These are phyloP conservation scores for Solea senegalensis DNA, from an alignment of 2,113 vertebrate genomes.

Conservation along the genomic window DNA sequence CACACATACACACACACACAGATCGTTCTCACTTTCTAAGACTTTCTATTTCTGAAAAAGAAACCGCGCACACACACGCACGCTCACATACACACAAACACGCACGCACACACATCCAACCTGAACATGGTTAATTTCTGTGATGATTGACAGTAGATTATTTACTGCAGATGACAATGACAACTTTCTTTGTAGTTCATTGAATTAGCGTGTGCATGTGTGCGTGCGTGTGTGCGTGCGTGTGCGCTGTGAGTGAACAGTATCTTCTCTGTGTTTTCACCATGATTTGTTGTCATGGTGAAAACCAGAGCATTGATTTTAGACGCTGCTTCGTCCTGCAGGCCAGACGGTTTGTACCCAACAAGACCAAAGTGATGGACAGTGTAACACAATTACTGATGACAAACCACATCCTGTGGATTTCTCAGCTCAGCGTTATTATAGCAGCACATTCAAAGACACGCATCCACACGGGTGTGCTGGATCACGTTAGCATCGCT, in stretches of 20 bases:
- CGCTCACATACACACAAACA: no score
- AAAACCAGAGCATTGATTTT: constrained; percentile 65
- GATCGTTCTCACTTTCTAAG: no score
- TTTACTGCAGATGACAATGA: no score
- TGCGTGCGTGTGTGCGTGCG: background rate
- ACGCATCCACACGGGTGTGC: constrained; percentile 5
- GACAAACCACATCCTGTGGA: constrained; percentile 56
- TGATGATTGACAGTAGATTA: no score
- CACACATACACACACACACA: no score
- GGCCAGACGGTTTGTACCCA: constrained; percentile 57
- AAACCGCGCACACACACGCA: no score
- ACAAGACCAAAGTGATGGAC: constrained; percentile 69
- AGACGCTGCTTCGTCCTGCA: constrained; percentile 56
- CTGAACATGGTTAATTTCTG: no score
- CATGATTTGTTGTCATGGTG: constrained; percentile 30
- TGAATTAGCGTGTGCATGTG: background rate
- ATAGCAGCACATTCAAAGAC: background rate
- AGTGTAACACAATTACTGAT: constrained; percentile 68
- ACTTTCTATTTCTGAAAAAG: no score
- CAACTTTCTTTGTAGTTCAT: no score
- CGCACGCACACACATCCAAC: no score
- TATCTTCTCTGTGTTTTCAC: constrained; percentile 2
- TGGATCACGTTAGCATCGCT: constrained; percentile 47
- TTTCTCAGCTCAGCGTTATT: constrained; percentile 58
- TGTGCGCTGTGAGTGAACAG: background rate